Conservation (phyloP, 2,888 invertebrate genomes). For the Yponomeuta evonymella region DNA sequence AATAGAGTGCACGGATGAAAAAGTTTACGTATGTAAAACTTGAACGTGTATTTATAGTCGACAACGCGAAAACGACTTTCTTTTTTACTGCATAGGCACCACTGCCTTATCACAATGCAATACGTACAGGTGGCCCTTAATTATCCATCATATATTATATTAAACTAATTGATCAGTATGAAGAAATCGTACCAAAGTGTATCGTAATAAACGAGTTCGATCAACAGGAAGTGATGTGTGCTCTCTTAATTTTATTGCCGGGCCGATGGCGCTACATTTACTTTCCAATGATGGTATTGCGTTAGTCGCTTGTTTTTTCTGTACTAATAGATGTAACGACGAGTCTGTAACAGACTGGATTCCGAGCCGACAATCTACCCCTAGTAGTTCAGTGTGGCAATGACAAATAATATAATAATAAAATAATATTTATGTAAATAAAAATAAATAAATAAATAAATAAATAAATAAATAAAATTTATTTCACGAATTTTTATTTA, state of each 20-base stretch:
- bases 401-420: too few species aligned
- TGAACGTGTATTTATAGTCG: not conserved
- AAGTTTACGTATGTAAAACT: not conserved
- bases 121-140: not conserved
- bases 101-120: not conserved
- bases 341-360: not conserved
- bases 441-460: too few species aligned
- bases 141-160: conserved; percentile 1
- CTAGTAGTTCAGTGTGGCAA: too few species aligned
- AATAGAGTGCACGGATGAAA: not conserved
- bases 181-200: not conserved
- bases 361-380: too few species aligned
- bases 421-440: too few species aligned
- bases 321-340: not conserved
- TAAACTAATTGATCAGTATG: not conserved
- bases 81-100: not conserved
- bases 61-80: not conserved
- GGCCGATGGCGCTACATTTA: not conserved
- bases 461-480: too few species aligned
- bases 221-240: conserved; percentile 14
- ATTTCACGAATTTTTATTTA: too few species aligned
- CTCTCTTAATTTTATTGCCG: conserved; percentile 5
- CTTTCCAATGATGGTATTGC: conserved; percentile 11
- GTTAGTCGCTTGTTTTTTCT: not conserved
- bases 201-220: not conserved